These are phyloP conservation scores for Drosophila teissieri DNA, from an alignment of 1,140 invertebrate species.

Conservation along the genomic window DNA sequence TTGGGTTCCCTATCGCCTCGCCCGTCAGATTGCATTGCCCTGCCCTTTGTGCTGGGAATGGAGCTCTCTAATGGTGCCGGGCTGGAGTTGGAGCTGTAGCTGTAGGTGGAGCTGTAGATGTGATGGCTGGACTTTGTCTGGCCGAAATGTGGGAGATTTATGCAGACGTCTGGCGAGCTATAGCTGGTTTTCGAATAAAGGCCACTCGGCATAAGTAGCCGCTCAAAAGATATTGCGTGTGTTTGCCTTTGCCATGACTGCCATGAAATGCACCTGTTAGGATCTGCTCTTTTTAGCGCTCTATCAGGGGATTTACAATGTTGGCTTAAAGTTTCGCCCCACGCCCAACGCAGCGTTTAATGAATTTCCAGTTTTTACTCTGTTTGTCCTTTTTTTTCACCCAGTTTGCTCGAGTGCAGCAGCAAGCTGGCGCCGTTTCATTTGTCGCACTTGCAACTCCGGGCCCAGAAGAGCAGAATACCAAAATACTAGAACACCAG, in stretches of 20 bases:
- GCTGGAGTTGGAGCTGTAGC: constrained; percentile 33
- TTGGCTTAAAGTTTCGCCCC: constrained; percentile 66
- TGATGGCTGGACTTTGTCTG: constrained; percentile 5
- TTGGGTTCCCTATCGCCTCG: constrained; percentile 40
- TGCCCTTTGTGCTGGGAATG: constrained; percentile 18
- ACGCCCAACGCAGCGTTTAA: constrained; percentile 61
- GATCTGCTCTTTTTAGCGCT: constrained; percentile 22
- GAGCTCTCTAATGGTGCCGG: constrained; percentile 46
- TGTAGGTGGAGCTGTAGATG: constrained; percentile 7
- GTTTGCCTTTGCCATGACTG: constrained; percentile 61
- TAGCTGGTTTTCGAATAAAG: constrained; percentile 33
- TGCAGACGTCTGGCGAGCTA: constrained; percentile 59
- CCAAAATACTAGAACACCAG: not conserved
- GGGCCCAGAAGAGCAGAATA: not conserved
- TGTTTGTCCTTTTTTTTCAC: constrained; percentile 12
- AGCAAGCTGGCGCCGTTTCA: constrained; percentile 45
- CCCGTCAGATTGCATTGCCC: constrained; percentile 13
- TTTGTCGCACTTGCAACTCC: constrained; percentile 43
- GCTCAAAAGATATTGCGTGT: constrained; percentile 71
- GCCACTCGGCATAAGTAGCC: constrained; percentile 62
- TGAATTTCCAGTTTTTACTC: constrained; percentile 60
- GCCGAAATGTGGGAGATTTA: constrained; percentile 73
- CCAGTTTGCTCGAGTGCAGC: constrained; percentile 13
- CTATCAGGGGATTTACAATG: constrained; percentile 38
- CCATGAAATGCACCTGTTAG: constrained; percentile 62